phyloP scores from a whole-genome alignment of 2,888 invertebrate genomes.

The Epirrhoe alternata region DNA sequence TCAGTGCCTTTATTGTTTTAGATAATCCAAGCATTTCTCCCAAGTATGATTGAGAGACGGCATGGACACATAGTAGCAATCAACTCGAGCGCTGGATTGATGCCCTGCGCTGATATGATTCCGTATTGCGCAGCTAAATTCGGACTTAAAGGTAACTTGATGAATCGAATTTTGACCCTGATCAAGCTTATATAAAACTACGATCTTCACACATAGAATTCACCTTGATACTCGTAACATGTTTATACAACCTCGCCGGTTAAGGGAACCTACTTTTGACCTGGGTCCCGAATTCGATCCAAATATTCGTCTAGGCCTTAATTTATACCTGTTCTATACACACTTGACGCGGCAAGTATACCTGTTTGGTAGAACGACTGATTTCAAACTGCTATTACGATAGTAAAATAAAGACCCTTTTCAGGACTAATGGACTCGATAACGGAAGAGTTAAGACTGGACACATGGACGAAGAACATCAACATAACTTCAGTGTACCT shows the following conservation, averaged over 20 bases:
- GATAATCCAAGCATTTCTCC: constrained; percentile 78
- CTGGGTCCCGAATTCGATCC: too few species aligned
- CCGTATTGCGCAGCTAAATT: constrained; percentile 79
- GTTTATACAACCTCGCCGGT: too few species aligned
- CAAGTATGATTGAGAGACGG: constrained; percentile 76
- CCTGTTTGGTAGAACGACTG: too few species aligned
- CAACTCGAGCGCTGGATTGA: constrained; percentile 74
- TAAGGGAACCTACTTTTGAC: too few species aligned
- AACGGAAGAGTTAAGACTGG: constrained; percentile 72
- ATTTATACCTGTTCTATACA: too few species aligned
- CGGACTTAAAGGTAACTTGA: constrained; percentile 68
- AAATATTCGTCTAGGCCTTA: too few species aligned
- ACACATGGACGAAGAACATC: constrained; percentile 76
- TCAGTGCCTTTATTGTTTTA: constrained; percentile 48
- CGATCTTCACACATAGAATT: too few species aligned
- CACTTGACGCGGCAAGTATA: too few species aligned
- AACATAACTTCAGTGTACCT: constrained; percentile 75
- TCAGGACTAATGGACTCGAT: constrained; percentile 77
- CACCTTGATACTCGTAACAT: too few species aligned
- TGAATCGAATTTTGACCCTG: not conserved
- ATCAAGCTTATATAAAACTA: not conserved
- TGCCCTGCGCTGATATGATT: constrained; percentile 73
- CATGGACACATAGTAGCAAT: constrained; percentile 78
- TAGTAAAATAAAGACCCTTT: not conserved
- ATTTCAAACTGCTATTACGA: not conserved